Evolutionary conservation across 2,113 vertebrate species (phyloP).

Genomic region (Hydrochoerus hydrochaeris): DNA sequence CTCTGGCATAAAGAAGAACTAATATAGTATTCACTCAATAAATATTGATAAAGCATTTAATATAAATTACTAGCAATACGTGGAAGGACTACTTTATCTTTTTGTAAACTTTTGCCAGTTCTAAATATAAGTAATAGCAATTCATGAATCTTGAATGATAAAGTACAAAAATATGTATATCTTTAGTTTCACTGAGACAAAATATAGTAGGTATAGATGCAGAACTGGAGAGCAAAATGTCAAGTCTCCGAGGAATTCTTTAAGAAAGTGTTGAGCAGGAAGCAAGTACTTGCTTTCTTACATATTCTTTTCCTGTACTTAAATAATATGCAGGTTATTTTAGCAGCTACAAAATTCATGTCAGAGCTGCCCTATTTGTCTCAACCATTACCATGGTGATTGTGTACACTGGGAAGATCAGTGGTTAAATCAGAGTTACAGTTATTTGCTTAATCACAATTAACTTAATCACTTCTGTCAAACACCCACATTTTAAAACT

Average conservation of each 20-base stretch:
- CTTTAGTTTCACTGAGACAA: neutral
- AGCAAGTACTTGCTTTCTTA: neutral
- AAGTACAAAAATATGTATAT: neutral
- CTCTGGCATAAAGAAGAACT: neutral
- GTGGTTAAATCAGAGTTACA: neutral
- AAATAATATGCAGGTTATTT: neutral
- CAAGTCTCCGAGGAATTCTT: neutral
- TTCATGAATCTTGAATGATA: neutral
- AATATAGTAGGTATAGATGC: neutral
- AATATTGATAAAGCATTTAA: neutral
- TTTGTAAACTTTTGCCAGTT: neutral
- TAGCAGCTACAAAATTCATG: neutral
- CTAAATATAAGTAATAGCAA: constrained; percentile 4
- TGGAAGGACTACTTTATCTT: neutral
- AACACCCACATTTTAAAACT: neutral
- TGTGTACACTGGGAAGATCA: neutral
- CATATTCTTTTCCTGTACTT: neutral
- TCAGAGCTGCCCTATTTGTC: neutral
- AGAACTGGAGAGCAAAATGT: neutral
- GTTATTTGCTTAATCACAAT: neutral
- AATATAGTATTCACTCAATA: neutral
- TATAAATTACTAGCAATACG: neutral
- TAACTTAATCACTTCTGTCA: neutral
- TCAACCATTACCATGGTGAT: neutral
- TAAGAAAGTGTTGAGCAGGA: neutral